These are phyloP conservation scores for Dromius quadrimaculatus DNA, from an alignment of 2,888 invertebrate species.

Conservation along the genomic window DNA sequence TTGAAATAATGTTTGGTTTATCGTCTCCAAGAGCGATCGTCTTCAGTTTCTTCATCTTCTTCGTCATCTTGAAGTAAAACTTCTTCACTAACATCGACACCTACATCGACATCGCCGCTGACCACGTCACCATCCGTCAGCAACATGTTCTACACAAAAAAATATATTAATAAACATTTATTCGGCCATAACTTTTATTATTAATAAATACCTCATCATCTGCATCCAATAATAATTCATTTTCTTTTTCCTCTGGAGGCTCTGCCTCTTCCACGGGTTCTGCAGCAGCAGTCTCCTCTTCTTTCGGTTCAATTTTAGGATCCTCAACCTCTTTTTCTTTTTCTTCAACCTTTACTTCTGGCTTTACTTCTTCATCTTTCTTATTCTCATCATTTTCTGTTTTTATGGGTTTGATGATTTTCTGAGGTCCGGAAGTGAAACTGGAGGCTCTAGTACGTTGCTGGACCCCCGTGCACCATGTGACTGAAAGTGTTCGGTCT, in stretches of 20 bases:
- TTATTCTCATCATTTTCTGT: neutral
- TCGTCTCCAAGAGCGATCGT: constrained; percentile 92
- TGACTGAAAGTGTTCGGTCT: constrained; percentile 66
- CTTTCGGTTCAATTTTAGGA: neutral
- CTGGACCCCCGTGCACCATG: constrained; percentile 61
- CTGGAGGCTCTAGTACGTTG: neutral
- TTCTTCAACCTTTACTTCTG: neutral
- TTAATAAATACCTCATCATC: constrained; percentile 63
- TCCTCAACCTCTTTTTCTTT: neutral
- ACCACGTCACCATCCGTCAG: neutral
- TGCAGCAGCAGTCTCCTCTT: neutral
- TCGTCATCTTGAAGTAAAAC: constrained; percentile 83
- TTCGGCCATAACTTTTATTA: no score
- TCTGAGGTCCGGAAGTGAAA: neutral
- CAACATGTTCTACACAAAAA: constrained; percentile 34
- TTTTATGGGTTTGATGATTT: neutral
- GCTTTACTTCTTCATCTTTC: neutral
- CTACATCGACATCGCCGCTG: constrained; percentile 14
- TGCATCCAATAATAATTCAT: constrained; percentile 64
- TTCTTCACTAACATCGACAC: constrained; percentile 71
- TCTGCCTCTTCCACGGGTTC: neutral
- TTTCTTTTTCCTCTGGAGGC: constrained; percentile 63
- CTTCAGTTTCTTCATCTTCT: constrained; percentile 88
- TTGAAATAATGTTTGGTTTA: constrained; percentile 69
- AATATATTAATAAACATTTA: constrained; percentile 10